These are phyloP conservation scores for Psettodes erumei DNA, from an alignment of 2,113 vertebrate genomes.

Conservation along the genomic window DNA sequence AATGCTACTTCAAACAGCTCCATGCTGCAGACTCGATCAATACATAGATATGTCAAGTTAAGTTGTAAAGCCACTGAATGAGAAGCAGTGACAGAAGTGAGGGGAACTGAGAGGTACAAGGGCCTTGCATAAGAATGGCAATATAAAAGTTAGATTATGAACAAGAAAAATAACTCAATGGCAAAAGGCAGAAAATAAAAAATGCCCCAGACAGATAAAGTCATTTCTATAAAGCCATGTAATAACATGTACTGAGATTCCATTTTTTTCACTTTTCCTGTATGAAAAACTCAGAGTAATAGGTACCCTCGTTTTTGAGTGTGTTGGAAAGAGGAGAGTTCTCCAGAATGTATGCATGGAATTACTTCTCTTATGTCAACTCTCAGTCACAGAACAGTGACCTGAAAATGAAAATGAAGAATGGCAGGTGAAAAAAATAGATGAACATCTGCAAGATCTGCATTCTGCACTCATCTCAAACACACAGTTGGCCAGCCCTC, in stretches of 20 bases:
- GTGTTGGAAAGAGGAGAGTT: background rate
- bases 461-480: conserved; percentile 37
- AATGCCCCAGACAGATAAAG: conserved; percentile 3
- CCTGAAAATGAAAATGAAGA: background rate
- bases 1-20: conserved; percentile 49
- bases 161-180: background rate
- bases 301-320: background rate
- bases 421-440: background rate
- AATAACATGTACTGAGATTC: background rate
- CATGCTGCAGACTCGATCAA: conserved; percentile 53
- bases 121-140: conserved; percentile 3
- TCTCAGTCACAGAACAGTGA: background rate
- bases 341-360: background rate
- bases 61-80: conserved; percentile 49
- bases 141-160: background rate
- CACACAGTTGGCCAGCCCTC: conserved; percentile 46
- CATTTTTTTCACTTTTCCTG: background rate
- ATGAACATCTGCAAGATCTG: too few relatives aligned
- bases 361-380: background rate
- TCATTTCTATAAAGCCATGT: background rate
- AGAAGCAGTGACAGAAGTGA: conserved; percentile 19
- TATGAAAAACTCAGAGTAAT: background rate
- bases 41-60: conserved; percentile 65
- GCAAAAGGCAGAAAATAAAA: conserved; percentile 8
- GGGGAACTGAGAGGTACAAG: conserved; percentile 3